Percentiles rank a stretch among this genome's conserved stretches.
Conservation (phyloP, 2,888 invertebrate species). For the Tachina fera region DNA sequence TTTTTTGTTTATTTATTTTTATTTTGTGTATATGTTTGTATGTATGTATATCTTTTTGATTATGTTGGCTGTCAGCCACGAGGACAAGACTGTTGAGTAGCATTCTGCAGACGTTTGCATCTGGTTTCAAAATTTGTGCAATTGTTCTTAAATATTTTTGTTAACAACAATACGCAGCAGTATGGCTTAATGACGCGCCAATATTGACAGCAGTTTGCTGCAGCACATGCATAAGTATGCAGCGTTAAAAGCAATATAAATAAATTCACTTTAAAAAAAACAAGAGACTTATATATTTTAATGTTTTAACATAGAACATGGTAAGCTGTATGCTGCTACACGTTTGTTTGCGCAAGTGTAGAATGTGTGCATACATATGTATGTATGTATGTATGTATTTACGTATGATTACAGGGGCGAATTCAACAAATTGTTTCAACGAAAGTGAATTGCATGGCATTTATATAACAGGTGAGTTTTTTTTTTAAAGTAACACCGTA, state of each 20-base stretch:
- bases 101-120: conserved; percentile 67
- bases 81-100: conserved; percentile 44
- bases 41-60: conserved; percentile 32
- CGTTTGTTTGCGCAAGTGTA: background rate
- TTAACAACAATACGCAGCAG: conserved; percentile 23
- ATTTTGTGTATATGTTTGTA: background rate
- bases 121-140: conserved; percentile 64
- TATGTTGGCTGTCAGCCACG: conserved; percentile 51
- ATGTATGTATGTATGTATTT: background rate
- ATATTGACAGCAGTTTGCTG: conserved; percentile 63
- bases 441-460: conserved; percentile 63
- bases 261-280: background rate
- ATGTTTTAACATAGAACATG: background rate
- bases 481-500: background rate
- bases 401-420: conserved; percentile 56
- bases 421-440: conserved; percentile 44
- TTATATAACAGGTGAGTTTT: conserved; percentile 56
- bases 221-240: background rate
- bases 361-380: background rate
- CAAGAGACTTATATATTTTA: background rate
- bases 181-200: conserved; percentile 66
- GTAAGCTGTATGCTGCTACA: too few species aligned
- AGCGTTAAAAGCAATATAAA: too few species aligned
- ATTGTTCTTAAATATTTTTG: conserved; percentile 58
- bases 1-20: background rate